Evolutionary conservation across 2,888 invertebrate species (phyloP).

Genomic region (Papilio protenor): DNA sequence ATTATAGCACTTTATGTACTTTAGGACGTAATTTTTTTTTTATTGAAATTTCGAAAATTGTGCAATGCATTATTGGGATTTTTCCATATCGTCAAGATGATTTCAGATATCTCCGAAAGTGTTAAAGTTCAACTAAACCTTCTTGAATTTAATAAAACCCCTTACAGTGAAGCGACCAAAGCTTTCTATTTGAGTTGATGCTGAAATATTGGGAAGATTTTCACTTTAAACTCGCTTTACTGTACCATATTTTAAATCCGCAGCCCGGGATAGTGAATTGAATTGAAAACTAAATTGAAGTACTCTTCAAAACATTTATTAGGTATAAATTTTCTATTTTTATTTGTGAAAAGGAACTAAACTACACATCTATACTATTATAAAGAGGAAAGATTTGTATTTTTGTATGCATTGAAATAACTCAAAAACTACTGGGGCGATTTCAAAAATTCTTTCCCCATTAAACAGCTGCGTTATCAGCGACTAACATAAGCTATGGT

Average conservation of each 20-base stretch:
- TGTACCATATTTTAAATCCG: slow-evolving; percentile 19
- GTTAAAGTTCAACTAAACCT: background rate
- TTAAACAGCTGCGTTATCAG: too few relatives aligned
- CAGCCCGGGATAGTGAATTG: slow-evolving; percentile 21
- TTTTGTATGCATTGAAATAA: too few relatives aligned
- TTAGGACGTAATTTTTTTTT: too few relatives aligned
- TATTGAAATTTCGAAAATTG: background rate
- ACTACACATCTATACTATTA: too few relatives aligned
- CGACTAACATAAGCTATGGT: too few relatives aligned
- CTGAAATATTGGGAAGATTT: slow-evolving; percentile 23
- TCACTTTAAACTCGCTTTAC: slow-evolving; percentile 19
- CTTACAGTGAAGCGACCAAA: background rate
- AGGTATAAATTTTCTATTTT: slow-evolving; percentile 2
- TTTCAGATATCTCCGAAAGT: background rate
- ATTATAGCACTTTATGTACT: too few relatives aligned
- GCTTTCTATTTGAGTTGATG: slow-evolving; percentile 27
- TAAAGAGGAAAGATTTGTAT: too few relatives aligned
- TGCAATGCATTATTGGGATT: background rate
- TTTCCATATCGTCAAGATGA: background rate
- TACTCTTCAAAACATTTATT: slow-evolving; percentile 7
- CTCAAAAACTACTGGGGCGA: too few relatives aligned
- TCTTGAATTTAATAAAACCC: background rate
- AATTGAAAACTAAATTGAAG: slow-evolving; percentile 23
- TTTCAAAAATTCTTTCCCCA: too few relatives aligned
- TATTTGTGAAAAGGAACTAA: background rate